Conservation (phyloP, 2,797 vertebrate species). For the Anableps anableps region DNA sequence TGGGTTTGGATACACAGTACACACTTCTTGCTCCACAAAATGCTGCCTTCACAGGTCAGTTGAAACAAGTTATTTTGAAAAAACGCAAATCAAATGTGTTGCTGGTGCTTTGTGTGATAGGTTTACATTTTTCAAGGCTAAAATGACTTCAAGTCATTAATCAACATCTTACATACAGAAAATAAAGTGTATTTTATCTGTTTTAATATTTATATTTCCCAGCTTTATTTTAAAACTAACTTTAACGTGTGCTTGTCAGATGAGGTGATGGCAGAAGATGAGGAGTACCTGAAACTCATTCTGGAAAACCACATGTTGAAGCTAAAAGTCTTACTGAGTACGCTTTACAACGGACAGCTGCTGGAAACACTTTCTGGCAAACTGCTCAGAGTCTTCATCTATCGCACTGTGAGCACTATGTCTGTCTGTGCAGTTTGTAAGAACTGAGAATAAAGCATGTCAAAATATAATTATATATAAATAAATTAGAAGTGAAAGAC, state of each 20-base stretch:
- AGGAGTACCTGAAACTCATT: conserved; percentile 84
- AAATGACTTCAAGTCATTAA: not conserved
- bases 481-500: conserved; percentile 19
- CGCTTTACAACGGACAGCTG: conserved; percentile 93
- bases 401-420: conserved; percentile 89
- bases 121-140: not conserved
- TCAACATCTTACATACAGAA: not conserved
- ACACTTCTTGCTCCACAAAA: conserved; percentile 91
- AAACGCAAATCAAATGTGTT: not conserved
- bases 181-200: not conserved
- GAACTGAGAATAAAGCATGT: not conserved
- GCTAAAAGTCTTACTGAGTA: conserved; percentile 88
- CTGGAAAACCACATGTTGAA: conserved; percentile 96
- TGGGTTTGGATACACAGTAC: conserved; percentile 87
- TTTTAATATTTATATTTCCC: not conserved
- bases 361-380: conserved; percentile 93
- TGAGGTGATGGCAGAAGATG: conserved; percentile 86
- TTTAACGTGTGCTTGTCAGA: conserved; percentile 73
- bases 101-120: not conserved
- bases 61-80: not conserved
- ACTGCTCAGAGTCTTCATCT: conserved; percentile 92
- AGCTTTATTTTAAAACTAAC: conserved; percentile 3
- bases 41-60: conserved; percentile 88
- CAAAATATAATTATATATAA: not conserved
- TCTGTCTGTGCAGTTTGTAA: conserved; percentile 22